Percentiles rank a stretch among this genome's conserved stretches.
Conservation (phyloP, 2,797 vertebrate genomes). For the Pipistrellus nathusii region DNA sequence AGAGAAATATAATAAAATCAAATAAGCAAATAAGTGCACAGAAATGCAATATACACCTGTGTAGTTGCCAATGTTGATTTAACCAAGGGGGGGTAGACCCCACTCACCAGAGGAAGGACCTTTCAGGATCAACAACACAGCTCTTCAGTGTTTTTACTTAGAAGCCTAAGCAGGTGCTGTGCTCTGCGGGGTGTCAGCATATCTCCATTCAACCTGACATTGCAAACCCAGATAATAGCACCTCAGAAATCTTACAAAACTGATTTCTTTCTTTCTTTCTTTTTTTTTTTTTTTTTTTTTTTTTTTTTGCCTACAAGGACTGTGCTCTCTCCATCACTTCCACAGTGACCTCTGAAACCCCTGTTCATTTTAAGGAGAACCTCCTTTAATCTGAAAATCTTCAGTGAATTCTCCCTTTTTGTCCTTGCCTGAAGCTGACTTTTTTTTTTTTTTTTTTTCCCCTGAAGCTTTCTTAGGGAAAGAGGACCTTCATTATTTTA, state of each 20-base stretch:
- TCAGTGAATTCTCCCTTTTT: neutral
- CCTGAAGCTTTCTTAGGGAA: neutral
- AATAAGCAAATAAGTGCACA: neutral
- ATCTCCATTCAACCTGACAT: neutral
- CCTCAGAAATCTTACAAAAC: neutral
- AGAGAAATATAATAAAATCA: slow-evolving; percentile 6
- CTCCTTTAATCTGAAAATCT: neutral
- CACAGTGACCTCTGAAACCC: neutral
- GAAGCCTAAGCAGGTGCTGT: neutral
- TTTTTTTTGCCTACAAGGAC: neutral
- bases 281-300: too few species aligned
- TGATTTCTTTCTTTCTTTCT: neutral
- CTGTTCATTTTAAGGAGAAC: neutral
- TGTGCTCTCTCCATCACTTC: neutral
- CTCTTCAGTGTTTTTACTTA: neutral
- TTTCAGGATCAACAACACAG: neutral
- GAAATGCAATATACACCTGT: neutral
- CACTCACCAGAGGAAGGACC: neutral
- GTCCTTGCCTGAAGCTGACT: neutral
- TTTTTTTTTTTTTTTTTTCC: too few species aligned
- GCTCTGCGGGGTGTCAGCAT: neutral
- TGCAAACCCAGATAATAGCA: neutral
- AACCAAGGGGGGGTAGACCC: neutral
- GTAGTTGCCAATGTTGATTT: neutral
- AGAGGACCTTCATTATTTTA: neutral